Evolutionary conservation across 2,888 invertebrate species (phyloP), one percentile per base, ranked within the genome.

Genomic region (Neoitamus cyanurus): DNA sequence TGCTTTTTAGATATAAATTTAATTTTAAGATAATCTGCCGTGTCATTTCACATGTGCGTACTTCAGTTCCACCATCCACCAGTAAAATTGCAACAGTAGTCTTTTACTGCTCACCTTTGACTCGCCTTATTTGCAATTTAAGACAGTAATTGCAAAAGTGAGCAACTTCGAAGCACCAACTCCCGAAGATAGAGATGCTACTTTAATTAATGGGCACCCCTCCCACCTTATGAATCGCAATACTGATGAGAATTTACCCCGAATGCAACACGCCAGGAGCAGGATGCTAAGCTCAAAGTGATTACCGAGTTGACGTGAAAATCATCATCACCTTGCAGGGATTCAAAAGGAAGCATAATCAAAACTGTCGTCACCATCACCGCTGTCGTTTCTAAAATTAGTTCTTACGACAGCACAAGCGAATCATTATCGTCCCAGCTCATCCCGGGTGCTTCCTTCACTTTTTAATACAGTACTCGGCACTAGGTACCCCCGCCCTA

Each of bases 351-450:
- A 36, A 73, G 48, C 11, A 78, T 48, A 78, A 78, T 78, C 78
- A 78, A 75, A 75, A 37, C 42, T 42, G 42, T 82, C 82, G 69
- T 37, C 82, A 58, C 37, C 82, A 82, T 82, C 36, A 25, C 34
- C 82, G 28, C 36, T 36, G 69, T 69, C 36, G 69, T 69, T 69
- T 69, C 69, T 25, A 36, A 82, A 82, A 82, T 82, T 82, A 82
- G 82, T 82, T 80, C 69, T 69, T 82, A 28, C n/a, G 37, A 82
- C n/a, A 30, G 48, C 48, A n/a, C 34, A 37, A 30, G 31, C 20
- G 37, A 82, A 80, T 20, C 37, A 58, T 58, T 20, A 46, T 69
- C 34, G 15, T 48, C 58, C 31, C 20, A 7, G 58, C 58, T 9
- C 58, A 25, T 58, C 58, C 58, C 25, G 58, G 48, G 20, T 9